Evolutionary conservation across 2,797 vertebrate species (phyloP), one percentile per base, ranked within the genome.

Genomic region (Alauda arvensis): DNA sequence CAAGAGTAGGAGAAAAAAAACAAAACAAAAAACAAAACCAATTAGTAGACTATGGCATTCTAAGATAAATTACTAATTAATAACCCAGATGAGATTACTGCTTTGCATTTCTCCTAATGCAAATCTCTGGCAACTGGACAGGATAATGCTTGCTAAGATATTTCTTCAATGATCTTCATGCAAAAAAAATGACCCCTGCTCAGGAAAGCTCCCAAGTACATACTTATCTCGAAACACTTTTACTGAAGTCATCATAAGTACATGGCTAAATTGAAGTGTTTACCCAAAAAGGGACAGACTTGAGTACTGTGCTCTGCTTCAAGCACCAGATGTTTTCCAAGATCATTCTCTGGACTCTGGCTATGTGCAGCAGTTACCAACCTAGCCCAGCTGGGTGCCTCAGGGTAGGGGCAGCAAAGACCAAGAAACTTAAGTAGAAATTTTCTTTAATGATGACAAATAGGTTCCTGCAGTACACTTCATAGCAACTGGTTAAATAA

Each of bases 11-110:
- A 82, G 3, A 2, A 12, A 24, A 80, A n/a, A 81, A 76, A 61
- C 37, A 37, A 37, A 37, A 37, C 37, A 37, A 37, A 37, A 76
- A 6, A 21, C 15, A 4, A 25, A 55, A 26, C 8, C 25, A 59
- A 40, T 74, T 83, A 87, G 46, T 28, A 81, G 33, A 57, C 42
- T 53, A 57, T 10, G 31, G 49, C 29, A 61, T 81, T 83, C 56
- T 12, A 6, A 85, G 43, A 72, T 49, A 78, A 90, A 92, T 88
- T 66, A 85, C 69, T 92, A 79, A 86, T 89, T 81, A 92, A 89
- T 87, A 80, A 89, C 29, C 28, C 68, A 86, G 69, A 74, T 63
- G 28, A 69, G 10, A 70, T 87, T 93, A 88, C 60, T 0, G 0
- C 29, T 75, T 66, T 56, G 26, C 53, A 60, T 52, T 87, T 82